A percentile compares a stretch with the other conserved stretches of the same genome.
These are phyloP conservation scores for Morpho achilles DNA, from an alignment of 2,888 invertebrate genomes.

Conservation along the genomic window DNA sequence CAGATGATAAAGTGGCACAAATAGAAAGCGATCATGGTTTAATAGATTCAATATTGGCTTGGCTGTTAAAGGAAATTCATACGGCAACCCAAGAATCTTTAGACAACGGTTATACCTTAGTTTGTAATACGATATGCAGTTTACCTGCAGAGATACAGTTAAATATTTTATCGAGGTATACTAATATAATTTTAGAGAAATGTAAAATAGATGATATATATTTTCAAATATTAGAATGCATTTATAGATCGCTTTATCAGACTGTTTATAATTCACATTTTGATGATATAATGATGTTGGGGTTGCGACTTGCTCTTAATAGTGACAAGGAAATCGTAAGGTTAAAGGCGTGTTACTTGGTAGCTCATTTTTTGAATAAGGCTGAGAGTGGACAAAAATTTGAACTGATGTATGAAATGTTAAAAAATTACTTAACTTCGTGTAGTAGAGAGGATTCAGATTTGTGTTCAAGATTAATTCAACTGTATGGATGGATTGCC, in stretches of 20 bases:
- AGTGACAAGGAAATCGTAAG: conserved; percentile 49
- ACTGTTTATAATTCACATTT: conserved; percentile 50
- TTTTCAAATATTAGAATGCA: conserved; percentile 68
- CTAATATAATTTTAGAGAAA: conserved; percentile 42
- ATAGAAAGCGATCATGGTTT: conserved; percentile 69
- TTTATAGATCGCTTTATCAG: conserved; percentile 69
- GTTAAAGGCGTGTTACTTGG: conserved; percentile 64
- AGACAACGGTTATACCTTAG: conserved; percentile 49
- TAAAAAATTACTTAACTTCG: conserved; percentile 44
- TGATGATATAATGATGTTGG: conserved; percentile 51
- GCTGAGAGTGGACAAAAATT: conserved; percentile 58
- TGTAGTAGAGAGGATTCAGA: conserved; percentile 40
- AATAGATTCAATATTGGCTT: conserved; percentile 55
- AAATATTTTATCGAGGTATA: conserved; percentile 44
- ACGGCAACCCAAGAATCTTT: conserved; percentile 38
- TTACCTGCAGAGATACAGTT: conserved; percentile 53
- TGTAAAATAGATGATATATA: conserved; percentile 46
- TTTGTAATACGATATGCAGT: conserved; percentile 57
- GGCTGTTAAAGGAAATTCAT: conserved; percentile 54
- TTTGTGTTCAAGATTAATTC: conserved; percentile 48
- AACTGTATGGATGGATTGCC: conserved; percentile 62
- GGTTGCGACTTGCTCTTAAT: conserved; percentile 53
- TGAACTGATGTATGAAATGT: conserved; percentile 54
- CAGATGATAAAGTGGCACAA: conserved; percentile 52
- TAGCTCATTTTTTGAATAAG: conserved; percentile 81